phyloP scores from a whole-genome alignment of 1,140 invertebrate species.

The Neuroterus valhalla region DNA sequence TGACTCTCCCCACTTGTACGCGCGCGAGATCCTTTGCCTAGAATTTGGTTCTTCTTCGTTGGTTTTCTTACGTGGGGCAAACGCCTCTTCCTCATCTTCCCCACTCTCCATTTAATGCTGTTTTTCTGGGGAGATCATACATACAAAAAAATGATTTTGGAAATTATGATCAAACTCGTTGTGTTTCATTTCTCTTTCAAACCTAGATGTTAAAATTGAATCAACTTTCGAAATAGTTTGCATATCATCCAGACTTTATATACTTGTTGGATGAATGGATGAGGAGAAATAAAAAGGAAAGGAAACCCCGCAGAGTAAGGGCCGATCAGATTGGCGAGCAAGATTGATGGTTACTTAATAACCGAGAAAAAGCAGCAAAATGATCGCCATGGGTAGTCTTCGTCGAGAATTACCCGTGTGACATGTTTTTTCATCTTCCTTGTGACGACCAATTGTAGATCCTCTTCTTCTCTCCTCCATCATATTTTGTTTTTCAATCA shows the following conservation, averaged over 20 bases:
- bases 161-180: too few species aligned
- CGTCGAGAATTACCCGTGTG: conserved; percentile 52
- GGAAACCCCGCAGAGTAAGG: conserved; percentile 35
- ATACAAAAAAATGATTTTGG: too few species aligned
- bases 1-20: too few species aligned
- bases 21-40: too few species aligned
- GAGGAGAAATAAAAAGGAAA: conserved; percentile 16
- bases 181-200: too few species aligned
- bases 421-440: conserved; percentile 58
- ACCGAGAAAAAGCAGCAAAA: conserved; percentile 73
- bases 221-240: not conserved
- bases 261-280: not conserved
- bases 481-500: conserved; percentile 36
- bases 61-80: too few species aligned
- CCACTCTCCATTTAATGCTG: too few species aligned
- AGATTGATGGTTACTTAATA: conserved; percentile 74
- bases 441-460: conserved; percentile 46
- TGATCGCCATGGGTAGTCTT: conserved; percentile 63
- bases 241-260: not conserved
- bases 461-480: conserved; percentile 46
- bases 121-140: too few species aligned
- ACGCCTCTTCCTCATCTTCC: too few species aligned
- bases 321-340: conserved; percentile 57
- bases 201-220: not conserved
- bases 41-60: too few species aligned